Evolutionary conservation across 2,113 vertebrate species (phyloP).

Genomic region (Ciconia stormi): DNA sequence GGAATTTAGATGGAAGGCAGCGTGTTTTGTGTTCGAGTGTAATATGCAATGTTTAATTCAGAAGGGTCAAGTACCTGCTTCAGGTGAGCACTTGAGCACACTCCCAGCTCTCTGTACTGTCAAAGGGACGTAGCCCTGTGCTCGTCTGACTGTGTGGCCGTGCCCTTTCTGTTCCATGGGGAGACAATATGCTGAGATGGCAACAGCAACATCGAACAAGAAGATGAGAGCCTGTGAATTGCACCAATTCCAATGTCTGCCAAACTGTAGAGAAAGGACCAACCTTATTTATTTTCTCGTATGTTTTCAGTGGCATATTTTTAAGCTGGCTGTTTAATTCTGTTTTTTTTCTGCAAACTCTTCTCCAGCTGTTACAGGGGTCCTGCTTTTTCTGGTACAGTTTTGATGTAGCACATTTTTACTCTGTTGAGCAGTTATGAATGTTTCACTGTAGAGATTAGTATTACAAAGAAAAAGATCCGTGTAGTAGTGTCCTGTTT

Average conservation of each 20-base stretch:
- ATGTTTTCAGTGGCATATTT: conserved; percentile 8
- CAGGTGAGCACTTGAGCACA: neutral
- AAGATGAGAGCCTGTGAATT: neutral
- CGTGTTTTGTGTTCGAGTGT: neutral
- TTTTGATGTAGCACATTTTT: conserved; percentile 62
- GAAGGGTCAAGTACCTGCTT: neutral
- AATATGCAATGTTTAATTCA: rapidly evolving
- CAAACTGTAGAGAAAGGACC: neutral
- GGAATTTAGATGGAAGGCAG: neutral
- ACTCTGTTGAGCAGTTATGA: conserved; percentile 37
- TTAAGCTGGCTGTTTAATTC: neutral
- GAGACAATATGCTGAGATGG: neutral
- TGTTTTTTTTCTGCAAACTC: neutral
- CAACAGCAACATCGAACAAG: rapidly evolving
- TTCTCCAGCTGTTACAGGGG: neutral
- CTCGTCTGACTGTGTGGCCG: neutral
- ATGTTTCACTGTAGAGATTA: conserved; percentile 45
- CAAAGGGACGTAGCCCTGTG: rapidly evolving
- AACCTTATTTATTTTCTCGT: neutral
- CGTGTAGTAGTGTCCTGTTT: neutral
- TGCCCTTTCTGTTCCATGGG: neutral
- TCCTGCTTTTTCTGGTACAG: conserved; percentile 6
- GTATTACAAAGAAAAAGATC: conserved; percentile 17
- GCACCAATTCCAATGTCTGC: neutral
- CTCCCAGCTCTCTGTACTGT: neutral